Evolutionary conservation across 2,113 vertebrate genomes (phyloP).

Genomic region (Amia ocellicauda): DNA sequence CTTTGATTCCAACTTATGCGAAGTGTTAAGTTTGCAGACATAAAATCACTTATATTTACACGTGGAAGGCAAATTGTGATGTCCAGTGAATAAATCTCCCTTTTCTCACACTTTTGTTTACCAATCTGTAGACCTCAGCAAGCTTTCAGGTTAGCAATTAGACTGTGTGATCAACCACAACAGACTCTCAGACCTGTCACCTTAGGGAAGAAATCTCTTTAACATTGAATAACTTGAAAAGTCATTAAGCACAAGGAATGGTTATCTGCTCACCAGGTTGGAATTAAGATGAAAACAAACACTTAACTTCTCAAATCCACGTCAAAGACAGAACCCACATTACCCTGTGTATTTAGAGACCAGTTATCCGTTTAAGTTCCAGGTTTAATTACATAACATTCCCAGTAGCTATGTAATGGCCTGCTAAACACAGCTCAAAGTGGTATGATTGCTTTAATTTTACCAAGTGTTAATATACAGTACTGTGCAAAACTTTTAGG

Average conservation of each 20-base stretch:
- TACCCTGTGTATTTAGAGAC: no score
- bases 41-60: background rate
- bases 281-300: background rate
- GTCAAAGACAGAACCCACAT: no score
- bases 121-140: constrained; percentile 6
- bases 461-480: no score
- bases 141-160: constrained; percentile 24
- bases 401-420: no score
- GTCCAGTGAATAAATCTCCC: background rate
- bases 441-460: no score
- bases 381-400: no score
- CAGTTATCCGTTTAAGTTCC: no score
- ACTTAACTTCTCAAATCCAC: no score
- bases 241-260: constrained; percentile 53
- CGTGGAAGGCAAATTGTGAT: constrained; percentile 1
- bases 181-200: constrained; percentile 55
- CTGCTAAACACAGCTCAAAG: no score
- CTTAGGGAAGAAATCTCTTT: constrained; percentile 46
- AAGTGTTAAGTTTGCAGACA: no score
- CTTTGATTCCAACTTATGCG: no score
- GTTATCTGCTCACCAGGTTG: constrained; percentile 27
- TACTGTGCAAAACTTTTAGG: no score
- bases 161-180: constrained; percentile 30
- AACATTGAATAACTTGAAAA: constrained; percentile 60
- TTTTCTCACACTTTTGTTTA: background rate